Conservation (phyloP, 2,797 vertebrate genomes). For the Spinus pinus region DNA sequence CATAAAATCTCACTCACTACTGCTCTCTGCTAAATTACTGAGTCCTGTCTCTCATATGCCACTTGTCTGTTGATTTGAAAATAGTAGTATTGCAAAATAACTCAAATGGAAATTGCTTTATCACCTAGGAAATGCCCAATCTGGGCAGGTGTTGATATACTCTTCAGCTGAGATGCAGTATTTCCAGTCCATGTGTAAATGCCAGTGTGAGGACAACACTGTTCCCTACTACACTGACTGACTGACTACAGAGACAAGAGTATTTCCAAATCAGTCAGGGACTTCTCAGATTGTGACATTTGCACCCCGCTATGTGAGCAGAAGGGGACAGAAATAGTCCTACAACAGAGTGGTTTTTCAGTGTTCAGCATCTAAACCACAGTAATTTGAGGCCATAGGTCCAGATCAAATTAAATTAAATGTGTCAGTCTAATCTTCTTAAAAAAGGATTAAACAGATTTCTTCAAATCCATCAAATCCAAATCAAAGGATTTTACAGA, state of each 20-base stretch:
- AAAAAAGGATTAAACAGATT: neutral
- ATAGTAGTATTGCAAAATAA: neutral
- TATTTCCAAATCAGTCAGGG: neutral
- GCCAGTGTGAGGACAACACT: neutral
- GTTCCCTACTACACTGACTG: neutral
- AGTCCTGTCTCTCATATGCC: neutral
- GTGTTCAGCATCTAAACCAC: neutral
- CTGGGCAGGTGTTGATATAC: neutral
- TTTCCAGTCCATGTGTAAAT: neutral
- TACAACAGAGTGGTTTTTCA: neutral
- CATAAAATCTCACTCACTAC: neutral
- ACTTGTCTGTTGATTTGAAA: neutral
- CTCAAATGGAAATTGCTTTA: neutral
- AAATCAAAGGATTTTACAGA: neutral
- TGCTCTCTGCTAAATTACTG: neutral
- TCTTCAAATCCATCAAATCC: neutral
- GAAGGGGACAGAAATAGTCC: neutral
- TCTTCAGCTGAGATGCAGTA: neutral
- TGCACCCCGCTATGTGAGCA: neutral
- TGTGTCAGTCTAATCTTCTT: neutral
- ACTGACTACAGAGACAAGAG: neutral
- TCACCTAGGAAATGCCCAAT: neutral
- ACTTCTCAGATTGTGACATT: neutral
- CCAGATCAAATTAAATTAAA: constrained; percentile 7
- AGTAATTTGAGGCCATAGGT: neutral